Base-by-base conservation (phyloP, 2,888 invertebrate species). In the Platynereis dumerilii region DNA sequence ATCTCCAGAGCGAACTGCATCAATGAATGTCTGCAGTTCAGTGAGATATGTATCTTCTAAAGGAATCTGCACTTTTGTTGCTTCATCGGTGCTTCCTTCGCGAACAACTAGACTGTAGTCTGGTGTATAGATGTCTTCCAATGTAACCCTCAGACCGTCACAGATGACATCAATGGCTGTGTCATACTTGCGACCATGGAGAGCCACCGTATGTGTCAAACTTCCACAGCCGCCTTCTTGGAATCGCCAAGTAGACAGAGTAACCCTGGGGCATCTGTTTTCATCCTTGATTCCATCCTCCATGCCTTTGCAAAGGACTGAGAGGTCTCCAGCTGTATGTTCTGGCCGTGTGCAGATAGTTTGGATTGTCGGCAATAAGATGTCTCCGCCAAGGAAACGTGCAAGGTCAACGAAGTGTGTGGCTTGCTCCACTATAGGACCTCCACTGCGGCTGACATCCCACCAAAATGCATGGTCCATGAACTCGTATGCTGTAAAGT, bases 381-480 rank as follows among this genome's bases (percentile, higher is more conserved):
- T 58, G n/a, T 66, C 66, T 2, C 66, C 68, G 7, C 53, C 66
- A 15, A 68, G 53, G 39, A 28, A 64, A 5, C 68, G 60, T 1
- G 66, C 60, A 22, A 68, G 59, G 60, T 68, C 68, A 24, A 42
- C 45, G 56, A 68, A 63, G 52, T 68, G 68, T 15, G 68, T 66
- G n/a, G 64, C 68, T 53, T 68, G 66, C 42, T 68, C 68, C 7
- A 66, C 64, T 45, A 68, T 60, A 22, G 66, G 63, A 27, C 66
- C 66, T 1, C 68, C 68, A 42, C 65, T 68, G 5, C 34, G 20
- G 10, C 29, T 20, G 15, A 45, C 55, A 34, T 68, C 59, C 68
- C 68, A 68, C 60, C 68, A 68, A 48, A 57, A 65, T 12, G 56
- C 28, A 22, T 60, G 29, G n/a, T 28, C 44, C 28, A 45, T 48